These are phyloP conservation scores for Lymantria dispar DNA, from an alignment of 2,888 invertebrate species.

Conservation along the genomic window DNA sequence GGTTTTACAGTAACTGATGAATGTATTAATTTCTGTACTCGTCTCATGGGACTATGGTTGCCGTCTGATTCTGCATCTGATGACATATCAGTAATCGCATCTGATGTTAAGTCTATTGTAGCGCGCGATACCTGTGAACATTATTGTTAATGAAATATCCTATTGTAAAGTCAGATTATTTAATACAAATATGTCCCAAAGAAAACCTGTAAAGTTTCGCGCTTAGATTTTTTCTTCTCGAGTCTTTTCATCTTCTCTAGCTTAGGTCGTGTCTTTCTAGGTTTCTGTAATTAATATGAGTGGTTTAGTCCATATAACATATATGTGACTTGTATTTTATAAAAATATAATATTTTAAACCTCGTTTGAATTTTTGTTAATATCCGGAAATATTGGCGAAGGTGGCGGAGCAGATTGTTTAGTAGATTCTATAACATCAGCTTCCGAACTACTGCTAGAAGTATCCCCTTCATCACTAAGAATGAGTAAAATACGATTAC, in stretches of 20 bases:
- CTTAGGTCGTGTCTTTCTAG: constrained; percentile 58
- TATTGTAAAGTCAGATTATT: neutral
- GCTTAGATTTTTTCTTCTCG: constrained; percentile 70
- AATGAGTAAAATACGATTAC: neutral
- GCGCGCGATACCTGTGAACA: constrained; percentile 80
- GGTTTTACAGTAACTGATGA: constrained; percentile 61
- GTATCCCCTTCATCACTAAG: constrained; percentile 91
- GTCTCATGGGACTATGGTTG: constrained; percentile 69
- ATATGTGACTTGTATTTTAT: neutral
- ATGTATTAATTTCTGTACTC: constrained; percentile 68
- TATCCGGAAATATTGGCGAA: constrained; percentile 84
- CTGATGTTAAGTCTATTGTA: constrained; percentile 84
- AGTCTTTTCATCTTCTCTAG: constrained; percentile 71
- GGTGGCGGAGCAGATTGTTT: constrained; percentile 85
- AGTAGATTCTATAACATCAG: constrained; percentile 80
- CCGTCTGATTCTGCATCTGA: constrained; percentile 83
- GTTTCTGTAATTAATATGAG: constrained; percentile 49
- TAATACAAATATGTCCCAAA: neutral
- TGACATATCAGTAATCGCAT: constrained; percentile 85
- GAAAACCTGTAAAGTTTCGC: constrained; percentile 82
- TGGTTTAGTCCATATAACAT: too few species aligned
- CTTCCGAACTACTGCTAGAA: constrained; percentile 87
- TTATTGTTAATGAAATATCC: neutral
- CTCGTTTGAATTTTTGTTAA: constrained; percentile 52
- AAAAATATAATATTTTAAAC: constrained; percentile 31